Percentiles rank a stretch among this genome's conserved stretches.
phyloP scores from a whole-genome alignment of 2,888 invertebrate species.

The Heliconius sara region DNA sequence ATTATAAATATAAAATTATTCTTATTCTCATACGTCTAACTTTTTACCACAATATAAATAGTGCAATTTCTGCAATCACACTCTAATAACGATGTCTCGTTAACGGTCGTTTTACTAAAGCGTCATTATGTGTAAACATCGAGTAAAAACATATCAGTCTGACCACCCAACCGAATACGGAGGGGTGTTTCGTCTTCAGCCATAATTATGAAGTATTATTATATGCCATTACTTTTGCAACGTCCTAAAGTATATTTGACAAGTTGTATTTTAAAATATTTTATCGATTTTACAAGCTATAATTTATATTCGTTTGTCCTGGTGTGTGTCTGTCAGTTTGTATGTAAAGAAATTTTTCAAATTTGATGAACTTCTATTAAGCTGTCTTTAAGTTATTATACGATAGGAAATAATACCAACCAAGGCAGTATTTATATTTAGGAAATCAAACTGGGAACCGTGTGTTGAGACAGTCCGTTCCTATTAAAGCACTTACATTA shows the following conservation, averaged over 20 bases:
- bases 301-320: too few relatives aligned
- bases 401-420: too few relatives aligned
- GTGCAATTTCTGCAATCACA: slow-evolving; percentile 9
- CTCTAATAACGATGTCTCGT: slow-evolving; percentile 16
- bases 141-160: slow-evolving; percentile 23
- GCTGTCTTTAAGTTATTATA: too few relatives aligned
- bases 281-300: background rate
- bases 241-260: background rate
- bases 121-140: slow-evolving; percentile 29
- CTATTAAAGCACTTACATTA: too few relatives aligned
- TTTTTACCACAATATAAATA: background rate
- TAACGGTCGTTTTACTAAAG: slow-evolving; percentile 3
- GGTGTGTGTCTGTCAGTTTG: too few relatives aligned
- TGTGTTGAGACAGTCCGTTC: too few relatives aligned
- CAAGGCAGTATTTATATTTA: too few relatives aligned
- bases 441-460: too few relatives aligned
- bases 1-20: background rate
- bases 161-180: slow-evolving; percentile 27
- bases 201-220: background rate
- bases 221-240: slow-evolving; percentile 1
- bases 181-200: slow-evolving; percentile 16
- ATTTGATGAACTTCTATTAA: too few relatives aligned
- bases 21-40: background rate
- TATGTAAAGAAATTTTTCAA: too few relatives aligned
- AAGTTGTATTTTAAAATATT: background rate